These are phyloP conservation scores for Apis dorsata DNA, from an alignment of 1,140 invertebrate genomes.

Conservation along the genomic window DNA sequence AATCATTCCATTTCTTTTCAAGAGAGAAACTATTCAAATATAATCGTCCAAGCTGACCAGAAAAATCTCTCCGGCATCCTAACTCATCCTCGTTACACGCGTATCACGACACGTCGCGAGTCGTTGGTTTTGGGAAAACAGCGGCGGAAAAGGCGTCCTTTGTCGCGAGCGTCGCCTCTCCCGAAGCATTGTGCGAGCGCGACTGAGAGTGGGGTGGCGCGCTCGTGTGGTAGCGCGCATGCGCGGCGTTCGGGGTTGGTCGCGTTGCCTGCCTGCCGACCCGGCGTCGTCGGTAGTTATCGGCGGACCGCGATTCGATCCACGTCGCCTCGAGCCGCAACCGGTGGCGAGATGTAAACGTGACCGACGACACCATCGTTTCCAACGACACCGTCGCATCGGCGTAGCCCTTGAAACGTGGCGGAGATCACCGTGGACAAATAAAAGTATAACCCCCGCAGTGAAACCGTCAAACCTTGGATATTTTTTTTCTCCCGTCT, in stretches of 20 bases:
- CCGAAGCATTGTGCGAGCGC: constrained; percentile 52
- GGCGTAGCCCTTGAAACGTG: background rate
- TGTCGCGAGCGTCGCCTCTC: constrained; percentile 55
- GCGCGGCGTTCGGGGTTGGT: constrained; percentile 50
- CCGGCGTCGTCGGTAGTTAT: constrained; percentile 65
- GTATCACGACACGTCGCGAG: background rate
- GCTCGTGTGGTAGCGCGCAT: constrained; percentile 11
- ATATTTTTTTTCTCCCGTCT: background rate
- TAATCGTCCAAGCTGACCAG: too few relatives aligned
- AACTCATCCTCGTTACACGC: constrained; percentile 34
- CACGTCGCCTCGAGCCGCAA: constrained; percentile 53
- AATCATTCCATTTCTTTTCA: too few relatives aligned
- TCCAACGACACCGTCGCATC: background rate
- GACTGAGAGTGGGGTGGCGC: constrained; percentile 30
- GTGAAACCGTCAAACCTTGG: background rate
- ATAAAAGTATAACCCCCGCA: too few relatives aligned
- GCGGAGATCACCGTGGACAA: background rate
- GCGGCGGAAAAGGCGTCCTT: constrained; percentile 57
- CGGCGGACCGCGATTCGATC: constrained; percentile 62
- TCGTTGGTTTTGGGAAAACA: constrained; percentile 55
- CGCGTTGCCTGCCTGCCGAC: constrained; percentile 49
- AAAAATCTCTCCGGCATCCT: background rate
- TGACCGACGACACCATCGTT: background rate
- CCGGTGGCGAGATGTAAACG: constrained; percentile 46
- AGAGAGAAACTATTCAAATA: too few relatives aligned